A percentile compares a stretch with the other conserved stretches of the same genome.
Conservation (phyloP, 1,140 invertebrate genomes). For the Ectropis grisescens region DNA sequence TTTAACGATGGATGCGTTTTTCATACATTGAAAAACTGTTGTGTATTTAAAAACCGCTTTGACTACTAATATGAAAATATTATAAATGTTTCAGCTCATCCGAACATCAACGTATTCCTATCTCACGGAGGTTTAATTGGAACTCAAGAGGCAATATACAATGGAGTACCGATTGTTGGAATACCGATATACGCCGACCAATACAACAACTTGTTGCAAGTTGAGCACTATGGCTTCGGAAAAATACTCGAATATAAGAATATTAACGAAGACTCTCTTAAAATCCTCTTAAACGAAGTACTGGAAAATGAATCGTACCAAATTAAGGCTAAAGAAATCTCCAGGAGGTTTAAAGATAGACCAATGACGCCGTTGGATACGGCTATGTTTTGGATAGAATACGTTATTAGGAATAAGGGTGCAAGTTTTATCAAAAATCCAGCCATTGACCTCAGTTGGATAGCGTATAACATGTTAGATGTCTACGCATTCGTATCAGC, state of each 20-base stretch:
- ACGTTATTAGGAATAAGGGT: constrained; percentile 67
- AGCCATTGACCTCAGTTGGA: constrained; percentile 70
- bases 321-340: constrained; percentile 49
- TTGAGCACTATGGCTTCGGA: constrained; percentile 59
- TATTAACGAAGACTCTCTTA: constrained; percentile 34
- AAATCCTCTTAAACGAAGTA: constrained; percentile 25
- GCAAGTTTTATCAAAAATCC: constrained; percentile 73
- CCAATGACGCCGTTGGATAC: constrained; percentile 67
- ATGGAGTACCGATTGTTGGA: constrained; percentile 76
- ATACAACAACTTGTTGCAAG: constrained; percentile 67
- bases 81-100: constrained; percentile 70
- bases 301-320: constrained; percentile 31
- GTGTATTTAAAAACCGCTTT: too few species aligned
- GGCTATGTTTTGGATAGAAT: constrained; percentile 76
- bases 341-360: constrained; percentile 68
- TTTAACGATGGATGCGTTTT: too few species aligned
- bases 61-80: too few species aligned
- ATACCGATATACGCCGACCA: constrained; percentile 77
- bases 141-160: constrained; percentile 75
- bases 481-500: constrained; percentile 46
- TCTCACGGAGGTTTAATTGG: constrained; percentile 78
- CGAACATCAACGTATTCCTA: constrained; percentile 73
- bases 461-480: constrained; percentile 74
- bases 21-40: too few species aligned
- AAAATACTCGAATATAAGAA: constrained; percentile 38